phyloP scores from a whole-genome alignment of 2,797 vertebrate genomes.

The Acipenser ruthenus region DNA sequence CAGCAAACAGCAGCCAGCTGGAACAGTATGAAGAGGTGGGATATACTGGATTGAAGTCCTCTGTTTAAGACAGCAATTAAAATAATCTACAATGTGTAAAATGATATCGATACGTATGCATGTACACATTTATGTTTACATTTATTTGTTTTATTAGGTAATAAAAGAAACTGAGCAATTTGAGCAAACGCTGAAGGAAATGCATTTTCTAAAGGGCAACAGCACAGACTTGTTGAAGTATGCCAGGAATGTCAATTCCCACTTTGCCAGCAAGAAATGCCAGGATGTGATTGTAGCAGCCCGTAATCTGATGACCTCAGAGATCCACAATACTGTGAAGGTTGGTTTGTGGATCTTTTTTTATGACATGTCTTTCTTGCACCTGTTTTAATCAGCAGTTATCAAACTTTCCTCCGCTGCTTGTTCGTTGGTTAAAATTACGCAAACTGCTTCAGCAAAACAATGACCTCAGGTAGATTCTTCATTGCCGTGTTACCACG shows the following conservation, averaged over 20 bases:
- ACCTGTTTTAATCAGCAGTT: no score
- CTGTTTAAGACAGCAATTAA: neutral
- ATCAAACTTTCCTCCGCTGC: no score
- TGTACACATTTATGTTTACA: neutral
- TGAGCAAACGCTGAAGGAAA: conserved; percentile 73
- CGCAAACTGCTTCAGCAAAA: neutral
- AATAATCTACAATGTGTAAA: no score
- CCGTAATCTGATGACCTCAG: conserved; percentile 87
- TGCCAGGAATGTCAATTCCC: conserved; percentile 82
- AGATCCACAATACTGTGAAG: conserved; percentile 93
- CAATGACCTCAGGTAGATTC: neutral
- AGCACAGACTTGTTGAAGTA: conserved; percentile 83
- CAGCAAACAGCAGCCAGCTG: conserved; percentile 82
- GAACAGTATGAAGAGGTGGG: conserved; percentile 78
- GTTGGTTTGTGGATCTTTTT: conserved; percentile 43
- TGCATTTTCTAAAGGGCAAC: conserved; percentile 72
- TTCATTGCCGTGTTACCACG: no score
- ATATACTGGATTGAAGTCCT: neutral
- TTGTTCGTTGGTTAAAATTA: neutral
- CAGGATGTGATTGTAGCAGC: conserved; percentile 87
- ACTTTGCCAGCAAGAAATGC: conserved; percentile 95
- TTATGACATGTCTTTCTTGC: neutral
- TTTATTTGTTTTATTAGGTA: conserved; percentile 55
- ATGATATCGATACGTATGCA: no score
- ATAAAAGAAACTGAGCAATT: conserved; percentile 86